A percentile compares a stretch with the other conserved stretches of the same genome.
Conservation (phyloP, 2,888 invertebrate species). For the Macrostomum cliftonense region DNA sequence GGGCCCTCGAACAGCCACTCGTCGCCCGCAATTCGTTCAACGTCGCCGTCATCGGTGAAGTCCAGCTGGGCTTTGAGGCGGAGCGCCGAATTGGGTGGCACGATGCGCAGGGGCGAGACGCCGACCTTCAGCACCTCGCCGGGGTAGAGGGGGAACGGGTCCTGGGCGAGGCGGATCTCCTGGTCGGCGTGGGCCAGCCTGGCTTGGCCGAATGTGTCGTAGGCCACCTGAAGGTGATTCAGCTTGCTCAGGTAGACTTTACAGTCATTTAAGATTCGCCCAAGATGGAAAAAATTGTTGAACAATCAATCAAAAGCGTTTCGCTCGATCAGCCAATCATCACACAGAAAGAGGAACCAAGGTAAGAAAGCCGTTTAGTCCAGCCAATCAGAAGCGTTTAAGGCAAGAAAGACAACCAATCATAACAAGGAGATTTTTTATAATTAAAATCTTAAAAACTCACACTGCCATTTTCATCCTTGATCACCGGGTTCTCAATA, state of each 20-base stretch:
- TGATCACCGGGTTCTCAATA: constrained; percentile 38
- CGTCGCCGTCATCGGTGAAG: constrained; percentile 16
- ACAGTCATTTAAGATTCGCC: too few relatives aligned
- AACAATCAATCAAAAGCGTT: too few relatives aligned
- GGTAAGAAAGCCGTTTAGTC: too few relatives aligned
- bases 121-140: constrained; percentile 25
- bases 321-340: too few relatives aligned
- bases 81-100: constrained; percentile 20
- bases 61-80: constrained; percentile 19
- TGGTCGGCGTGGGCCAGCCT: constrained; percentile 39
- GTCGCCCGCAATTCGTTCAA: constrained; percentile 19
- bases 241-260: too few relatives aligned
- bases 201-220: constrained; percentile 36
- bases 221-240: too few relatives aligned
- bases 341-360: too few relatives aligned
- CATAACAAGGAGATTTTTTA: too few relatives aligned
- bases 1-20: constrained; percentile 25
- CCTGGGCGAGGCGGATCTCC: constrained; percentile 38
- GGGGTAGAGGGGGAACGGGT: constrained; percentile 30
- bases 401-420: too few relatives aligned
- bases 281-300: too few relatives aligned
- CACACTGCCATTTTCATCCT: constrained; percentile 27
- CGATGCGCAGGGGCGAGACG: constrained; percentile 19
- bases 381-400: too few relatives aligned
- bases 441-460: too few relatives aligned